phyloP scores from a whole-genome alignment of 2,888 invertebrate genomes.

The Trissonchulus latispiculum region DNA sequence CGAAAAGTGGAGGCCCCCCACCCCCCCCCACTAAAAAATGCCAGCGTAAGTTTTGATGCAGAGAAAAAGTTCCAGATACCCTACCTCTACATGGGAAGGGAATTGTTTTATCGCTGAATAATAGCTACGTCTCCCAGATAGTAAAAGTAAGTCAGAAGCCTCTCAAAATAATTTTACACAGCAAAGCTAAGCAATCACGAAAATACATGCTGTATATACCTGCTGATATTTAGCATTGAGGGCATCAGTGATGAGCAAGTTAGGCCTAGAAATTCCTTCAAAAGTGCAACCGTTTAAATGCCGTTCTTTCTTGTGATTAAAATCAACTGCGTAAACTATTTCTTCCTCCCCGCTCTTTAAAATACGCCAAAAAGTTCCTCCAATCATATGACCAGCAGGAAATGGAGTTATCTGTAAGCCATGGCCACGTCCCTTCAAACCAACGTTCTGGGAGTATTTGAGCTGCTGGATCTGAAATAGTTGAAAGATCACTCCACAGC shows the following conservation, averaged over 20 bases:
- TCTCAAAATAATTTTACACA: no score
- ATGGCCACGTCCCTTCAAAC: constrained; percentile 69
- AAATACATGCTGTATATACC: no score
- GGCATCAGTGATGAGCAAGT: constrained; percentile 84
- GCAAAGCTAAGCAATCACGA: no score
- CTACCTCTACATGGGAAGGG: no score
- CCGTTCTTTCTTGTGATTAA: constrained; percentile 83
- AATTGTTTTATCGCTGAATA: no score
- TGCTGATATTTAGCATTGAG: constrained; percentile 84
- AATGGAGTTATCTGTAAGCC: constrained; percentile 86
- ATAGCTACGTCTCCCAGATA: no score
- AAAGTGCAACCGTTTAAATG: constrained; percentile 86
- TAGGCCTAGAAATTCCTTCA: constrained; percentile 68
- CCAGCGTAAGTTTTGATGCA: no score
- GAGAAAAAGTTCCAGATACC: no score
- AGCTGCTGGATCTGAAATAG: constrained; percentile 60
- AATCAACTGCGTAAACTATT: constrained; percentile 88
- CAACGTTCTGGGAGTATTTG: constrained; percentile 83
- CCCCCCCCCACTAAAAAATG: no score
- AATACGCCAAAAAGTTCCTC: constrained; percentile 97
- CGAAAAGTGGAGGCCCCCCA: no score
- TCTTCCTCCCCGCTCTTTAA: constrained; percentile 96
- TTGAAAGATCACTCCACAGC: no score
- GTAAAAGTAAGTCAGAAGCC: no score
- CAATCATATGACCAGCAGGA: constrained; percentile 92